phyloP scores from a whole-genome alignment of 2,888 invertebrate species.

The Conops quadrifasciatus region DNA sequence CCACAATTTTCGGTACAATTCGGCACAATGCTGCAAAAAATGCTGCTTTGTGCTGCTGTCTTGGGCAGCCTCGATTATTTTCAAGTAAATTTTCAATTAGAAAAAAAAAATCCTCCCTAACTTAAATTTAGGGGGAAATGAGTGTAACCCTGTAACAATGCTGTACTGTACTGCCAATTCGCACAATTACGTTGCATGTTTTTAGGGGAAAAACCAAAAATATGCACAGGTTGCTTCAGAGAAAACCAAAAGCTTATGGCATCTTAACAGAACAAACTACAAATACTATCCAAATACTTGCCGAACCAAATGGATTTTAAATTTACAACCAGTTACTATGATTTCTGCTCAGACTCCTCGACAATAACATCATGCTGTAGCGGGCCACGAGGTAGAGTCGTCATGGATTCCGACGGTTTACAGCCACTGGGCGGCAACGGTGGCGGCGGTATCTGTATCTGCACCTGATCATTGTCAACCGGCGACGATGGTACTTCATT shows the following conservation, averaged over 20 bases:
- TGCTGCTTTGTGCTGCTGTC: no score
- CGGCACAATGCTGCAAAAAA: no score
- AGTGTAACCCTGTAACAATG: no score
- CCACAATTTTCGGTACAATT: no score
- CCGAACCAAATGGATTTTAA: not conserved
- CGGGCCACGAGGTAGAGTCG: conserved; percentile 23
- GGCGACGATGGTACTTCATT: conserved; percentile 46
- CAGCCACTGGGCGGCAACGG: conserved; percentile 47
- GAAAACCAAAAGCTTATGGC: not conserved
- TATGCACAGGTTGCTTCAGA: no score
- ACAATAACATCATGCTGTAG: conserved; percentile 53
- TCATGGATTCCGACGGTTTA: conserved; percentile 26
- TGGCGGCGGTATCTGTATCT: conserved; percentile 45
- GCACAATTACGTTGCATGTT: no score
- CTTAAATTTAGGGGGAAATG: no score
- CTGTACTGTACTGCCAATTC: no score
- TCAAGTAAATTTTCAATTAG: no score
- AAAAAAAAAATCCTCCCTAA: no score
- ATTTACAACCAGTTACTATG: conserved; percentile 33
- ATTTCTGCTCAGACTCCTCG: conserved; percentile 51
- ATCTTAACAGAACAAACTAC: not conserved
- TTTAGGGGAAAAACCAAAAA: no score
- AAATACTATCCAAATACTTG: not conserved
- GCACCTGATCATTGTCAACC: conserved; percentile 20
- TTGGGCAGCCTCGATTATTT: no score